Evolutionary conservation across 2,888 invertebrate species (phyloP).

Genomic region (Pegoplata infirma): DNA sequence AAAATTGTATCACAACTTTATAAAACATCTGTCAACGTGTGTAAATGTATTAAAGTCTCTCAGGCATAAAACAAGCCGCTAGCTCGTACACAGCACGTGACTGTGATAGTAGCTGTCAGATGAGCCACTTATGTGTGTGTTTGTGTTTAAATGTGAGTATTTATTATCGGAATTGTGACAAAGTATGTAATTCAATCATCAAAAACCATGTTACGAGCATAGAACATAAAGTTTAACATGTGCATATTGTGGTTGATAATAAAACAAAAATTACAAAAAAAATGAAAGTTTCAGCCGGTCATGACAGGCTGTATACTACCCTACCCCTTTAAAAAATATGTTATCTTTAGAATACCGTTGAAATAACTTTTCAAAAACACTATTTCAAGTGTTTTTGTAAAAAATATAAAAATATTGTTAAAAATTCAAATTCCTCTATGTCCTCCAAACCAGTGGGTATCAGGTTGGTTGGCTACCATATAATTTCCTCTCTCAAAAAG

Average conservation of each 20-base stretch:
- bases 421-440: too few species aligned
- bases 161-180: constrained; percentile 29
- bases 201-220: background rate
- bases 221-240: constrained; percentile 32
- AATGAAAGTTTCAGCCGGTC: too few species aligned
- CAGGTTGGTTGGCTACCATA: too few species aligned
- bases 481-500: too few species aligned
- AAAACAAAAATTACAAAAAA: background rate
- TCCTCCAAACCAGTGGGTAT: too few species aligned
- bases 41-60: constrained; percentile 10
- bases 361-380: too few species aligned
- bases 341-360: too few species aligned
- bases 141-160: background rate
- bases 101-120: constrained; percentile 10
- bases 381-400: too few species aligned
- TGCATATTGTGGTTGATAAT: constrained; percentile 16
- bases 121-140: background rate
- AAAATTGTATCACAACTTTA: too few species aligned
- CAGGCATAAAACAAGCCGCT: constrained; percentile 27
- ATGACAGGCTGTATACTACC: too few species aligned
- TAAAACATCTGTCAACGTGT: constrained; percentile 20
- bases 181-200: constrained; percentile 56
- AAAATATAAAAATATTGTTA: too few species aligned
- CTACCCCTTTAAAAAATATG: too few species aligned
- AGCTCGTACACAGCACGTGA: constrained; percentile 34